Base-by-base conservation (phyloP, 1,140 invertebrate genomes). In the Panagrolaimus sp. region DNA sequence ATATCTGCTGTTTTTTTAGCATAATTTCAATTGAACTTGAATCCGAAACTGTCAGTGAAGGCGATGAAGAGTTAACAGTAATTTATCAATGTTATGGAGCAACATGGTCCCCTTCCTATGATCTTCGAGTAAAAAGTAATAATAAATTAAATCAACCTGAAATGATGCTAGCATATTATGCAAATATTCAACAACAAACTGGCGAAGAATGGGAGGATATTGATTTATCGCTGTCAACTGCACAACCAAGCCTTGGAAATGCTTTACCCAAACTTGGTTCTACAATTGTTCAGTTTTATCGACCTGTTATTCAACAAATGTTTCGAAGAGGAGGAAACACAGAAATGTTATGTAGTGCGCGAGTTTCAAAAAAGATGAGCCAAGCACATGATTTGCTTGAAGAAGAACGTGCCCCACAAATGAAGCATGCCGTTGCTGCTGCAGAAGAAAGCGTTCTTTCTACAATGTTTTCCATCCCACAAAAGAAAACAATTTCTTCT, bases 181-280 rank as follows among this genome's bases (percentile, higher is more conserved):
- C 83, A 9, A 65, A 83, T 27, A 82, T 85, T 45, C 61, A 69
- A 20, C 84, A 85, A 69, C 66, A 68, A 1, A 84, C 84, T 43
- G 82, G 81, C 9, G 84, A 85, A 71, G 84, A 85, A 67, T 85
- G 84, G 85, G 75, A 42, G 14, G 76, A 84, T 65, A 78, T 79
- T 20, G 77, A 80, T 51, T 20, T 85, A 16, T 74, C 72, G 51
- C 72, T 85, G 31, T 83, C 82, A 9, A 85, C 85, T 23, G 84
- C 84, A 42, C 70, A 70, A 53, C 84, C 84, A 9, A 79, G 82
- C 65, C 66, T 84, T 43, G 85, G 83, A n/a, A 84, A 83, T 2
- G 75, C 65, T 48, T 74, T 85, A 25, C 84, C 84, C 11, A 72
- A 73, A 9, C 74, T 85, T 11, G 72, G 72, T n/a, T 79, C 1